Conservation (phyloP, 2,888 invertebrate genomes). For the Thymelicus lineola region DNA sequence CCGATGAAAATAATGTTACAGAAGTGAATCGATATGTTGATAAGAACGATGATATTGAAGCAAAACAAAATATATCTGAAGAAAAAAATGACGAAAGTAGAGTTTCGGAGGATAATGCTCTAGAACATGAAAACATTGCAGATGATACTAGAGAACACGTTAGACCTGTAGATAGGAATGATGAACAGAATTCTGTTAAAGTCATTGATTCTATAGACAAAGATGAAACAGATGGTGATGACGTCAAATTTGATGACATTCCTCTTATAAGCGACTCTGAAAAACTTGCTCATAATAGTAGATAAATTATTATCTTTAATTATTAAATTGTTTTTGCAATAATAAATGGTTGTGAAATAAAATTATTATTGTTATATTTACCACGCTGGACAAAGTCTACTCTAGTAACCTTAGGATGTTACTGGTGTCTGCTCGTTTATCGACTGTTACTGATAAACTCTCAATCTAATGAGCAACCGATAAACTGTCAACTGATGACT, state of each 20-base stretch:
- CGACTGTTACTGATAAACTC: too few species aligned
- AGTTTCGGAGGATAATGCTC: not conserved
- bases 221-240: not conserved
- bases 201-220: not conserved
- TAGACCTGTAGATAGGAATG: not conserved
- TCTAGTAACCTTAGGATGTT: too few species aligned
- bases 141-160: not conserved
- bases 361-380: not conserved
- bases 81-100: not conserved
- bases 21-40: not conserved
- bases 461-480: too few species aligned
- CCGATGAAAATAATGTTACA: not conserved
- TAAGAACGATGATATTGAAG: not conserved
- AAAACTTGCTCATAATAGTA: slow-evolving; percentile 14
- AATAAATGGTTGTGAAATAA: not conserved
- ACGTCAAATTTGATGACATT: slow-evolving; percentile 14
- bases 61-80: not conserved
- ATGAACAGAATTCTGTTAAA: not conserved
- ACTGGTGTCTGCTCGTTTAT: too few species aligned
- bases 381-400: too few species aligned
- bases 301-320: not conserved
- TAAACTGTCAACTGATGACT: too few species aligned
- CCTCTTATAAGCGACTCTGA: slow-evolving; percentile 18
- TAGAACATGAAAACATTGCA: not conserved
- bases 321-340: not conserved